Evolutionary conservation across 1,140 invertebrate species (phyloP).

Genomic region (Neodiprion pinetum): DNA sequence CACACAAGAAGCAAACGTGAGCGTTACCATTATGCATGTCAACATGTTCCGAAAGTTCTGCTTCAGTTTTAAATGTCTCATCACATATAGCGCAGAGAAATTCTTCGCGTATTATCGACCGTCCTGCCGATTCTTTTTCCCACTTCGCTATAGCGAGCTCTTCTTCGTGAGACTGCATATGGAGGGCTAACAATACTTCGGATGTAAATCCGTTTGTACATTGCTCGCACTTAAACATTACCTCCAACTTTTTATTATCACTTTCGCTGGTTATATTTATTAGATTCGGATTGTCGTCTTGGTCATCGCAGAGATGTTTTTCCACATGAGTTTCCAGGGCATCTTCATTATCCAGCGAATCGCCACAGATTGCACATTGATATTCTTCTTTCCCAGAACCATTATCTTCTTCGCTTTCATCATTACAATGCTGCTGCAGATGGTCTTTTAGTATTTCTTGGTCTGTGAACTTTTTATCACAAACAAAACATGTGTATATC

Average conservation of each 20-base stretch:
- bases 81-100: constrained; percentile 47
- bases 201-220: constrained; percentile 46
- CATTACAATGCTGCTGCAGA: constrained; percentile 56
- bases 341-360: constrained; percentile 48
- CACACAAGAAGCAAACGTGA: constrained; percentile 54
- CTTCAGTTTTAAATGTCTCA: constrained; percentile 41
- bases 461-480: constrained; percentile 55
- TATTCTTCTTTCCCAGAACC: constrained; percentile 43
- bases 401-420: constrained; percentile 45
- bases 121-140: constrained; percentile 39
- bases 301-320: constrained; percentile 53
- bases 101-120: constrained; percentile 26
- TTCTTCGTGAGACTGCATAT: constrained; percentile 53
- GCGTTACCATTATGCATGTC: constrained; percentile 47
- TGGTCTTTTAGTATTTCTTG: constrained; percentile 56
- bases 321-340: constrained; percentile 49
- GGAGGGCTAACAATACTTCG: constrained; percentile 49
- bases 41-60: constrained; percentile 46
- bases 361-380: constrained; percentile 56
- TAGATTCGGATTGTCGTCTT: constrained; percentile 55
- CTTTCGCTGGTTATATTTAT: constrained; percentile 40
- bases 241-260: constrained; percentile 20
- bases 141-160: constrained; percentile 51
- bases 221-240: constrained; percentile 42
- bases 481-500: constrained; percentile 53